Conservation (phyloP, 2,113 vertebrate species). For the Scartelaos histophorus region DNA sequence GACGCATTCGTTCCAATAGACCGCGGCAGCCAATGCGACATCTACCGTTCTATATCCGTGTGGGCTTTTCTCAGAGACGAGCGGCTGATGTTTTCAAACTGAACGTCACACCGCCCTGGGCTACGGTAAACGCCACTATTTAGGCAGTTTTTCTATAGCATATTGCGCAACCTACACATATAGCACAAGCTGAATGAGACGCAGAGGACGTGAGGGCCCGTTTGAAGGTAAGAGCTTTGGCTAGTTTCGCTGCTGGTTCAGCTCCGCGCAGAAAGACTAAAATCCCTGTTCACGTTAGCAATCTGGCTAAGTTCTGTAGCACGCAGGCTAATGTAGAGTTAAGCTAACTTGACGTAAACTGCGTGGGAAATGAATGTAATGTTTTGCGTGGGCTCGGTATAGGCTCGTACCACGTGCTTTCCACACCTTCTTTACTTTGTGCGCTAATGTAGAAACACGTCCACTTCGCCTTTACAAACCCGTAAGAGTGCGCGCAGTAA, state of each 20-base stretch:
- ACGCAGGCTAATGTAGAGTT: slow-evolving; percentile 48
- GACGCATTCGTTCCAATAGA: too few relatives aligned
- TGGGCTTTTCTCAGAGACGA: slow-evolving; percentile 75
- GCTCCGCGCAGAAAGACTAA: slow-evolving; percentile 11
- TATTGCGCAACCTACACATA: slow-evolving; percentile 32
- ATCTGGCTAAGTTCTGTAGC: slow-evolving; percentile 57
- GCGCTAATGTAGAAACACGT: background rate
- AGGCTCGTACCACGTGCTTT: slow-evolving; percentile 65
- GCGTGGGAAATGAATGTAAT: slow-evolving; percentile 64
- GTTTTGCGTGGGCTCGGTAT: slow-evolving; percentile 57
- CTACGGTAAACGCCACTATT: slow-evolving; percentile 65
- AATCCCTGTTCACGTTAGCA: slow-evolving; percentile 63
- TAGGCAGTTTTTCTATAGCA: slow-evolving; percentile 50
- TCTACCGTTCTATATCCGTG: too few relatives aligned
- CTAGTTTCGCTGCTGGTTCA: slow-evolving; percentile 22
- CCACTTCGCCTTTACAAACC: background rate
- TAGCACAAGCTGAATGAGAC: slow-evolving; percentile 44
- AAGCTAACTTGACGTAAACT: slow-evolving; percentile 72
- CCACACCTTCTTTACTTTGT: slow-evolving; percentile 35
- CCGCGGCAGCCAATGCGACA: too few relatives aligned
- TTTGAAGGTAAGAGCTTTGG: slow-evolving; percentile 68
- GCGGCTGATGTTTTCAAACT: slow-evolving; percentile 81
- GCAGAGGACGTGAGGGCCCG: slow-evolving; percentile 40
- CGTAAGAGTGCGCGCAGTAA: slow-evolving; percentile 19
- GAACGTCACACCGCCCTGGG: slow-evolving; percentile 75